Conservation (phyloP, 2,888 invertebrate genomes). For the Cryptus viduatorius region DNA sequence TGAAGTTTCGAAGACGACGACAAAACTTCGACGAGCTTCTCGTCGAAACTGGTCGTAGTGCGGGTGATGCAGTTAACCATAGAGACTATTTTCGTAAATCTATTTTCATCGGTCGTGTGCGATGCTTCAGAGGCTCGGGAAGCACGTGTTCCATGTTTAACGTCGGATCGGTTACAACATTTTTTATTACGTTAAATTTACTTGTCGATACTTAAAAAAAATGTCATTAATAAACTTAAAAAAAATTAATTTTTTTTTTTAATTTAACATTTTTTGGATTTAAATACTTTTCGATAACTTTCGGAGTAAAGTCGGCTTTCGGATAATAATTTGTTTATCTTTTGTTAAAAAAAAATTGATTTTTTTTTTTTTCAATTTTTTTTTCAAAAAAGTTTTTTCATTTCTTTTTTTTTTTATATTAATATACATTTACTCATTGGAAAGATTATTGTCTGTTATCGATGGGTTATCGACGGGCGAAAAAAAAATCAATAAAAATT, state of each 20-base stretch:
- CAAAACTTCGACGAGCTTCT: conserved; percentile 46
- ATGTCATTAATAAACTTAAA: too few species aligned
- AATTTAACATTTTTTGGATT: too few species aligned
- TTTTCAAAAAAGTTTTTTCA: too few species aligned
- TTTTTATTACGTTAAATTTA: conserved; percentile 9
- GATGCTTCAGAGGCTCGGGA: conserved; percentile 31
- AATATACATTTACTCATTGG: too few species aligned
- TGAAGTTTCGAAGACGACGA: conserved; percentile 22
- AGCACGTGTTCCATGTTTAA: conserved; percentile 29
- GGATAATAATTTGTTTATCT: too few species aligned
- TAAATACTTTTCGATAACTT: too few species aligned
- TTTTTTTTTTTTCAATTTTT: too few species aligned
- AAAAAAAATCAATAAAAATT: conserved; percentile 18
- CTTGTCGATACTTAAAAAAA: not conserved
- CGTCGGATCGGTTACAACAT: conserved; percentile 39
- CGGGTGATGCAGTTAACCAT: conserved; percentile 49
- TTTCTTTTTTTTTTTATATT: not conserved
- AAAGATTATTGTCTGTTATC: too few species aligned
- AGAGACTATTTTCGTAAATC: conserved; percentile 68
- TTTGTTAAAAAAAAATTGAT: too few species aligned
- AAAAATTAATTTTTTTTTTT: too few species aligned
- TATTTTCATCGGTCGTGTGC: conserved; percentile 64
- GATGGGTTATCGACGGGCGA: not conserved
- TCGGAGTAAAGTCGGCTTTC: too few species aligned
- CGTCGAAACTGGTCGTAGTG: conserved; percentile 53